Percentiles rank a stretch among this genome's conserved stretches.
These are phyloP conservation scores for Abrostola triplasia DNA, from an alignment of 2,888 invertebrate genomes.

Conservation along the genomic window DNA sequence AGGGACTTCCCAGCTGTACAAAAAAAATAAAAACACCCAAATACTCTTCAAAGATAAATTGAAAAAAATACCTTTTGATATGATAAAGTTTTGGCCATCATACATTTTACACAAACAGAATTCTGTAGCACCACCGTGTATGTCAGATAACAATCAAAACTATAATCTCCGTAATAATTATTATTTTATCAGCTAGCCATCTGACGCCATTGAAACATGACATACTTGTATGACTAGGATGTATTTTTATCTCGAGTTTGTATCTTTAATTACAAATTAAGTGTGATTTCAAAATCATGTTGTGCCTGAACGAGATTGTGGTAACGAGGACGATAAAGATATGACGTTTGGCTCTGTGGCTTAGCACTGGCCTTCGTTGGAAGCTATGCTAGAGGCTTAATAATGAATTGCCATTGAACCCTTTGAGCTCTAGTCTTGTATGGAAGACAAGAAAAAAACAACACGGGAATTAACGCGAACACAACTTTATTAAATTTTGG, in stretches of 20 bases:
- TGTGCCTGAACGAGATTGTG: slow-evolving; percentile 1
- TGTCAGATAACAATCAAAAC: slow-evolving; percentile 34
- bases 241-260: slow-evolving; percentile 31
- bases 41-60: no score
- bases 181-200: slow-evolving; percentile 38
- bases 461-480: no score
- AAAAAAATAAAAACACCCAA: no score
- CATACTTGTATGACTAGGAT: slow-evolving; percentile 17
- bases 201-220: slow-evolving; percentile 27
- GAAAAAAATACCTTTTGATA: no score
- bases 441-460: no score
- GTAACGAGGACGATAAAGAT: slow-evolving; percentile 5
- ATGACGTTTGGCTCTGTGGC: no score
- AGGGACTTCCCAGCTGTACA: no score
- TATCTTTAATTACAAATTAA: slow-evolving; percentile 38
- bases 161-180: slow-evolving; percentile 42
- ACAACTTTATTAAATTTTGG: no score
- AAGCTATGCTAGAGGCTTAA: no score
- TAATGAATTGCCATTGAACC: no score
- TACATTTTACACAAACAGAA: background rate
- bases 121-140: slow-evolving; percentile 12
- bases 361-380: no score
- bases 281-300: slow-evolving; percentile 4
- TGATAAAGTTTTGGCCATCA: background rate
- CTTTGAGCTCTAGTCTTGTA: no score